phyloP scores from a whole-genome alignment of 1,140 invertebrate species.

The Danaus melanippus region DNA sequence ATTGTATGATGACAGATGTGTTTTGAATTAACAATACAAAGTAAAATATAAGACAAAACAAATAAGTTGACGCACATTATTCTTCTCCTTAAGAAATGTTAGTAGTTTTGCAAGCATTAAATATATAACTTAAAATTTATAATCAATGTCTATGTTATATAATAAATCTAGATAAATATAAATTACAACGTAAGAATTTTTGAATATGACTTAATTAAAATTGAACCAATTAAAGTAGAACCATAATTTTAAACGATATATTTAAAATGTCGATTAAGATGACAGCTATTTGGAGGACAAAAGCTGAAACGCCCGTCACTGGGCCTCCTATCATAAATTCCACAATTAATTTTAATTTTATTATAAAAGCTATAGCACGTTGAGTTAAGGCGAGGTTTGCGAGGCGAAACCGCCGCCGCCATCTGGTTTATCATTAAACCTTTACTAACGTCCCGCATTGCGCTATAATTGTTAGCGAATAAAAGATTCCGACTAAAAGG shows the following conservation, averaged over 20 bases:
- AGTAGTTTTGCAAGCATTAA: no score
- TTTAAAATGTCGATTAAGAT: constrained; percentile 44
- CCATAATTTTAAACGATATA: constrained; percentile 10
- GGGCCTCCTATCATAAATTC: constrained; percentile 40
- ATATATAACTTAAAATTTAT: no score
- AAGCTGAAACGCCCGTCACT: constrained; percentile 26
- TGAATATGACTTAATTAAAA: no score
- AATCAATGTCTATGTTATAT: no score
- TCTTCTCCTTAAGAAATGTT: no score
- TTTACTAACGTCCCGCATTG: constrained; percentile 38
- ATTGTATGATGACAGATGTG: no score
- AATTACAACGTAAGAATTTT: no score
- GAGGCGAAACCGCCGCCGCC: constrained; percentile 44
- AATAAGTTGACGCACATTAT: no score
- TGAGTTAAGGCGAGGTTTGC: constrained; percentile 53
- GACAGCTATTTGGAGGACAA: constrained; percentile 42
- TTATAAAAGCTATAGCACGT: constrained; percentile 43
- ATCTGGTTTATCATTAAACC: constrained; percentile 54
- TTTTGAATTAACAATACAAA: no score
- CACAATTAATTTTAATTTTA: constrained; percentile 55
- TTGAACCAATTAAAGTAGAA: no score
- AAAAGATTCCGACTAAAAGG: constrained; percentile 47
- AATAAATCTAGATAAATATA: no score
- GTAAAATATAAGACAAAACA: no score
- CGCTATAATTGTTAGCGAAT: constrained; percentile 53